Evolutionary conservation across 30 jellyfish, hydroid and myxozoan genomes (phyloP).

Genomic region (Hydractinia symbiolongicarpus): DNA sequence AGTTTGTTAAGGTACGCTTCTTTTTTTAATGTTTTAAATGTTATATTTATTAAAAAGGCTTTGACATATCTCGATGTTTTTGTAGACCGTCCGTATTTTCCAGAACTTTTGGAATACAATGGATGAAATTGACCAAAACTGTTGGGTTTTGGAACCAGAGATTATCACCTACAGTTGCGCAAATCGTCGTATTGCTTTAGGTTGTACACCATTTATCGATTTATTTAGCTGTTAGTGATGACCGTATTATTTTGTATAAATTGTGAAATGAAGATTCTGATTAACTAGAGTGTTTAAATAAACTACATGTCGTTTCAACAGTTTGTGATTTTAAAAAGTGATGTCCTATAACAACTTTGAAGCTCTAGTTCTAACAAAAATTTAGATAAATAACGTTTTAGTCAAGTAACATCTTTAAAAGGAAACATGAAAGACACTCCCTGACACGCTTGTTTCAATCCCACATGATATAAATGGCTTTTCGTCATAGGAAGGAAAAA

Average conservation of each 20-base stretch:
- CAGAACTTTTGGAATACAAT: conserved; percentile 1
- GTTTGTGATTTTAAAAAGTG: too few relatives aligned
- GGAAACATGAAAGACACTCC: too few relatives aligned
- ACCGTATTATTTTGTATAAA: background rate
- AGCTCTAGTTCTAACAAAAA: too few relatives aligned
- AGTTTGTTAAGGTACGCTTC: conserved; percentile 6
- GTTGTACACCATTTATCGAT: background rate
- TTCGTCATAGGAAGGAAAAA: too few relatives aligned
- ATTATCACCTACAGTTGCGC: background rate
- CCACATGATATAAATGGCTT: too few relatives aligned
- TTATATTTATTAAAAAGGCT: background rate
- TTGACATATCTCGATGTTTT: background rate
- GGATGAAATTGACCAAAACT: conserved; percentile 11
- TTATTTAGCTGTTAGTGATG: background rate
- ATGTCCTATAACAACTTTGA: too few relatives aligned
- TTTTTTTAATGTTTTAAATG: background rate
- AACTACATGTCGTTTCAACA: too few relatives aligned
- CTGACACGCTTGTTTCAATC: too few relatives aligned
- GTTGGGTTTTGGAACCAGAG: conserved; percentile 25
- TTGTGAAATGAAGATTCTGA: background rate
- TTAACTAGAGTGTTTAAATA: background rate
- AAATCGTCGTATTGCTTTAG: conserved; percentile 1
- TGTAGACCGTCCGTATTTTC: background rate
- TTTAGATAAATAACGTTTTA: too few relatives aligned
- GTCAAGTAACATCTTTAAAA: too few relatives aligned